Percentiles rank a stretch among this genome's conserved stretches.
Conservation (phyloP, 2,113 vertebrate genomes). For the Corydoras sp. region DNA sequence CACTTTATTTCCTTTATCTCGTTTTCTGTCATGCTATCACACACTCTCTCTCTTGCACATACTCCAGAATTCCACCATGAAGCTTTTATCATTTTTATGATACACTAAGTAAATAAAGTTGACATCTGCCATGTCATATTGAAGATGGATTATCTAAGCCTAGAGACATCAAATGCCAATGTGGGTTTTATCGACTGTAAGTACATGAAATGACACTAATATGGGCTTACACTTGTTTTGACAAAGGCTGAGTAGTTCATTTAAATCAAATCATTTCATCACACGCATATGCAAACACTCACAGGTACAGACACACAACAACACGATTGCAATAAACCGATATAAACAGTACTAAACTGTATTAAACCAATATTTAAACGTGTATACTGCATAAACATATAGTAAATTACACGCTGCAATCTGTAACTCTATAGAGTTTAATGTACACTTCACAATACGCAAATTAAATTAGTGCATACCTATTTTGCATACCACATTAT, state of each 20-base stretch:
- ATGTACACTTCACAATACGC: too few species aligned
- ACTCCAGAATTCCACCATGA: too few species aligned
- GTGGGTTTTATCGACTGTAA: conserved; percentile 16
- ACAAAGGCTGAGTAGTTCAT: conserved; percentile 4
- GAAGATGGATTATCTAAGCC: conserved; percentile 31
- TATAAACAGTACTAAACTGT: too few species aligned
- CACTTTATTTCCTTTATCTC: background rate
- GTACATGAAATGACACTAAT: conserved; percentile 18
- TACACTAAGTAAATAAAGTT: conserved; percentile 23
- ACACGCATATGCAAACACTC: background rate
- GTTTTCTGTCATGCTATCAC: background rate
- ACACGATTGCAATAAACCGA: too few species aligned
- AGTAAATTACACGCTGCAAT: too few species aligned
- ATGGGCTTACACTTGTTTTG: conserved; percentile 17
- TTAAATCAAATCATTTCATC: too few species aligned
- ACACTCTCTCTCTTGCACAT: background rate
- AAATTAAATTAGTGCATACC: too few species aligned
- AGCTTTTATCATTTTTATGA: conserved; percentile 10
- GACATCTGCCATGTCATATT: conserved; percentile 27
- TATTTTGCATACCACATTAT: too few species aligned
- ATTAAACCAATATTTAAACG: too few species aligned
- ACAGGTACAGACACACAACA: background rate
- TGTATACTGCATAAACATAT: too few species aligned
- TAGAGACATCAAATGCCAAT: conserved; percentile 6
- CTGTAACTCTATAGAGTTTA: too few species aligned